Conservation (phyloP, 1,140 invertebrate species). For the Aphidius gifuensis region DNA sequence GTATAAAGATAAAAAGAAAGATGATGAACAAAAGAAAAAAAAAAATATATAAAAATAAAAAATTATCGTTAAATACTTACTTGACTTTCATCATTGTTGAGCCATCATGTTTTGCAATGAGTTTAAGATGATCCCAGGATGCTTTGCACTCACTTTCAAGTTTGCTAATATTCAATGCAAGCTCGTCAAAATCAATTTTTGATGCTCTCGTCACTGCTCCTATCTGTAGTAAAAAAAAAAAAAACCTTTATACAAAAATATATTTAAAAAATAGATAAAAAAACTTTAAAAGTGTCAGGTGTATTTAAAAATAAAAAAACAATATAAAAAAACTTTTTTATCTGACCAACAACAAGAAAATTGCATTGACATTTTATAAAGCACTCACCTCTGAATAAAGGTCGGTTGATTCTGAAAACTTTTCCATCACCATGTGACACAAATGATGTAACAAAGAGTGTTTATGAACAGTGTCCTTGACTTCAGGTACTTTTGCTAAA, state of each 20-base stretch:
- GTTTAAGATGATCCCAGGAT: conserved; percentile 95
- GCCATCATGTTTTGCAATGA: conserved; percentile 93
- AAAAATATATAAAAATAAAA: too few relatives aligned
- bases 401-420: conserved; percentile 91
- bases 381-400: conserved; percentile 89
- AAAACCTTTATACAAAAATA: neutral
- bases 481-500: conserved; percentile 95
- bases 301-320: too few relatives aligned
- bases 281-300: neutral
- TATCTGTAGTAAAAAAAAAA: conserved; percentile 58
- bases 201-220: conserved; percentile 90
- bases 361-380: conserved; percentile 5
- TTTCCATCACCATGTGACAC: conserved; percentile 95
- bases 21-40: too few relatives aligned
- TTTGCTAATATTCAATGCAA: conserved; percentile 80
- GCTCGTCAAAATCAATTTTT: conserved; percentile 87
- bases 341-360: too few relatives aligned
- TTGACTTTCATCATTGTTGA: conserved; percentile 85
- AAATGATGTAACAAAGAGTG: conserved; percentile 96
- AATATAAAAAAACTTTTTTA: neutral
- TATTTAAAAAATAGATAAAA: conserved; percentile 33
- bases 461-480: conserved; percentile 98
- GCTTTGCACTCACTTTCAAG: conserved; percentile 95
- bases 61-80: conserved; percentile 46
- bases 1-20: too few relatives aligned